A percentile compares a stretch with the other conserved stretches of the same genome.
These are phyloP conservation scores for Electrophaes corylata DNA, from an alignment of 2,888 invertebrate species.

Conservation along the genomic window DNA sequence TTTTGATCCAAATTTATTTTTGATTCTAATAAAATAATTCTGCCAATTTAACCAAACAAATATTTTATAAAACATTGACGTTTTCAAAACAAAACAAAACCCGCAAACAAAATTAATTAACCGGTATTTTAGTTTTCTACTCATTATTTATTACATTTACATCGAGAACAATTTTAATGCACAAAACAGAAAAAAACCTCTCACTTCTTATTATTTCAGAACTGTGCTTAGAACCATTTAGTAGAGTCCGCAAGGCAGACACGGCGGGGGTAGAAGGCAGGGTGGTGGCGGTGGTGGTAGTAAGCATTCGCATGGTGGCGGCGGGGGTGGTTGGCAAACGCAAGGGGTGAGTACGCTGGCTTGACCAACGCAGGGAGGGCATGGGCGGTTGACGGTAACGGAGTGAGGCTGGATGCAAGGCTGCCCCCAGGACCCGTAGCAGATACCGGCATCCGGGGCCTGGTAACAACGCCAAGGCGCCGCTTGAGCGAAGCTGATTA, in stretches of 20 bases:
- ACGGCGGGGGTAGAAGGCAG: conserved; percentile 11
- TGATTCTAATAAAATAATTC: not conserved
- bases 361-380: conserved; percentile 55
- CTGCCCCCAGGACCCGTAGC: conserved; percentile 50
- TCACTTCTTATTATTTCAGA: not conserved
- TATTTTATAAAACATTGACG: not conserved
- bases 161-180: not conserved
- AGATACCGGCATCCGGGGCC: conserved; percentile 56
- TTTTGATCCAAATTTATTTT: not conserved
- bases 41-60: not conserved
- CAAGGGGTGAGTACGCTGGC: conserved; percentile 51
- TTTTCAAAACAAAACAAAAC: not conserved
- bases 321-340: conserved; percentile 27
- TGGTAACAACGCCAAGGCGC: conserved; percentile 64
- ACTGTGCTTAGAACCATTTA: not conserved
- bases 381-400: conserved; percentile 46
- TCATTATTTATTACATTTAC: not conserved
- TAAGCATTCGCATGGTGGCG: conserved; percentile 23
- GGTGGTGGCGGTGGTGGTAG: conserved; percentile 28
- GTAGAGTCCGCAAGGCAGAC: conserved; percentile 13
- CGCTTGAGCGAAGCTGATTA: conserved; percentile 52
- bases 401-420: conserved; percentile 53
- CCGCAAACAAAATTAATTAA: not conserved
- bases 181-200: not conserved
- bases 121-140: not conserved